Conservation (phyloP, 2,888 invertebrate species). For the Torymus texanus region DNA sequence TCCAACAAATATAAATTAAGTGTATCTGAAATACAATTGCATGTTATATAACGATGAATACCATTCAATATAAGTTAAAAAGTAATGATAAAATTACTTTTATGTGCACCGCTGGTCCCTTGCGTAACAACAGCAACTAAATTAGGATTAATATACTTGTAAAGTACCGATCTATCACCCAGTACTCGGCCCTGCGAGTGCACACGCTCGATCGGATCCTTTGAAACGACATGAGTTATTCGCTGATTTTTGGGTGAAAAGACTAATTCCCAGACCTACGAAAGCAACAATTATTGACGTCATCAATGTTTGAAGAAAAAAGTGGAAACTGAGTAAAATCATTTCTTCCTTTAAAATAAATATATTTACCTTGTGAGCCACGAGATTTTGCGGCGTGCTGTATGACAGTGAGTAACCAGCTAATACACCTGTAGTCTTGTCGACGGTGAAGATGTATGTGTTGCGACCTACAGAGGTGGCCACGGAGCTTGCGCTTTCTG, state of each 20-base stretch:
- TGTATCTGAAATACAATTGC: slow-evolving; percentile 77
- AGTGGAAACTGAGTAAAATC: too few relatives aligned
- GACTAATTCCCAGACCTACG: slow-evolving; percentile 83
- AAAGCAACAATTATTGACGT: too few relatives aligned
- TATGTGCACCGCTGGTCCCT: slow-evolving; percentile 84
- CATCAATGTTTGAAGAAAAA: too few relatives aligned
- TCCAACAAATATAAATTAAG: slow-evolving; percentile 92
- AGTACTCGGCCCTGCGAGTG: slow-evolving; percentile 97
- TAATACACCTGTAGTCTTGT: slow-evolving; percentile 78
- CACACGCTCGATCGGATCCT: slow-evolving; percentile 84
- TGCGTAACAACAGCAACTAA: slow-evolving; percentile 90
- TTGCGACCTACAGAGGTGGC: slow-evolving; percentile 77
- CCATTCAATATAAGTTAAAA: slow-evolving; percentile 23
- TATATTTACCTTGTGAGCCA: slow-evolving; percentile 75
- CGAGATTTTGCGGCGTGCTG: slow-evolving; percentile 77
- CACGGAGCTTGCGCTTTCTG: slow-evolving; percentile 77
- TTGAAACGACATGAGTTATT: slow-evolving; percentile 80
- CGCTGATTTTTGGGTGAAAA: slow-evolving; percentile 79
- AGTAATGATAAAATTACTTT: slow-evolving; percentile 77
- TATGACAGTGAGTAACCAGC: slow-evolving; percentile 80
- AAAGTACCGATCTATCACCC: slow-evolving; percentile 96
- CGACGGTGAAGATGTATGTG: slow-evolving; percentile 82
- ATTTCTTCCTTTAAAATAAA: not conserved
- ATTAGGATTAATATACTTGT: slow-evolving; percentile 99
- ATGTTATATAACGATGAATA: slow-evolving; percentile 13